phyloP scores from a whole-genome alignment of 2,888 invertebrate genomes.

The Chrysina gloriosa region DNA sequence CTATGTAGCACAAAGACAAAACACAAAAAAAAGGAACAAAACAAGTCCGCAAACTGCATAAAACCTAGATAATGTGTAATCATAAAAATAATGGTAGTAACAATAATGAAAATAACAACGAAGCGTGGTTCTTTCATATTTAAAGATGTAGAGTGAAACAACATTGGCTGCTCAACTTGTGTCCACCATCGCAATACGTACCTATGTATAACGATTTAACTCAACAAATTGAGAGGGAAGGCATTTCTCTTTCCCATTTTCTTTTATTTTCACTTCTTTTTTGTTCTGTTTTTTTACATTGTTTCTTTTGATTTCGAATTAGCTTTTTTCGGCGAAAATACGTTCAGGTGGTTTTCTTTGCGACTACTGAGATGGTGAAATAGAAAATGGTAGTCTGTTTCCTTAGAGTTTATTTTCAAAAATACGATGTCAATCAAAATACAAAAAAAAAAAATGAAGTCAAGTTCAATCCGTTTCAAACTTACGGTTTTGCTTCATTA shows the following conservation, averaged over 20 bases:
- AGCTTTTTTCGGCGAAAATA: conserved; percentile 17
- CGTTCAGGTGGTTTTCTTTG: conserved; percentile 20
- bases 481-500: no score
- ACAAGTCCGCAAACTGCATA: conserved; percentile 44
- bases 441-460: no score
- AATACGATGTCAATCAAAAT: no score
- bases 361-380: conserved; percentile 33
- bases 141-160: conserved; percentile 52
- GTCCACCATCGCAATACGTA: conserved; percentile 65
- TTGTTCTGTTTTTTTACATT: not conserved
- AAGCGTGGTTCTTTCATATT: conserved; percentile 47
- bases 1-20: conserved; percentile 56
- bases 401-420: not conserved
- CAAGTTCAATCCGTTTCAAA: no score
- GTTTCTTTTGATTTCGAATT: conserved; percentile 9
- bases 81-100: conserved; percentile 38
- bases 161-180: conserved; percentile 64
- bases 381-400: conserved; percentile 26
- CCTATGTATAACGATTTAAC: conserved; percentile 56
- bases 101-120: conserved; percentile 49
- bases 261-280: conserved; percentile 25
- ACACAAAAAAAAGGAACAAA: conserved; percentile 50
- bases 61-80: conserved; percentile 37
- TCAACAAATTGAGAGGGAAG: conserved; percentile 37
- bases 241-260: conserved; percentile 6